phyloP scores from a whole-genome alignment of 2,888 invertebrate genomes.

The Drosophila kuntzei region DNA sequence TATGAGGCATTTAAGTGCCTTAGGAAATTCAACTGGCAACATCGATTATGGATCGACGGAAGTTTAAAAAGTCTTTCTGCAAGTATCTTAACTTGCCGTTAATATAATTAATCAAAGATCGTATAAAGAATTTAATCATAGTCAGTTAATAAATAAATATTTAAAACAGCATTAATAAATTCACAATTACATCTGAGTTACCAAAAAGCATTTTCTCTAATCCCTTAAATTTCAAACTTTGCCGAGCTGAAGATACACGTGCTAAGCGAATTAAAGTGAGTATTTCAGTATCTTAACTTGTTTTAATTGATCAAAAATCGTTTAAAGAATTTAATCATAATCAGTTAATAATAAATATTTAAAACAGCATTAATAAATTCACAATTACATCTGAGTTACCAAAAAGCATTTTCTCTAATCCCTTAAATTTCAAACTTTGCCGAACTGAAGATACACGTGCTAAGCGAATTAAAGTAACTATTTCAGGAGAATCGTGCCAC shows the following conservation, averaged over 20 bases:
- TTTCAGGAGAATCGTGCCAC: not conserved
- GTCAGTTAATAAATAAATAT: not conserved
- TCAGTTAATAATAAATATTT: not conserved
- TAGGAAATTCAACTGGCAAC: not conserved
- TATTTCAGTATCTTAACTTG: slow-evolving; percentile 10
- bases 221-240: slow-evolving; percentile 57
- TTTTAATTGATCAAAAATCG: too few relatives aligned
- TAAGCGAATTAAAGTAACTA: slow-evolving; percentile 66
- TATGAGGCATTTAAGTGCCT: not conserved
- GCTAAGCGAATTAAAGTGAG: slow-evolving; percentile 70
- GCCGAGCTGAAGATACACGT: slow-evolving; percentile 58
- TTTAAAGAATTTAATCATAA: not conserved
- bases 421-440: slow-evolving; percentile 48
- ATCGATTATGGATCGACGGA: not conserved
- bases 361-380: not conserved
- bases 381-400: not conserved
- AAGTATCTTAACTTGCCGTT: not conserved
- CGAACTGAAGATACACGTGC: slow-evolving; percentile 64
- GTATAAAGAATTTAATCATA: not conserved
- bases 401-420: slow-evolving; percentile 59
- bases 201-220: slow-evolving; percentile 50
- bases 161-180: not conserved
- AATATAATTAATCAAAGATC: not conserved
- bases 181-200: not conserved
- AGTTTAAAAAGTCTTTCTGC: not conserved